Percentiles rank a stretch among this genome's conserved stretches.
These are phyloP conservation scores for Diachrysia chrysitis DNA, from an alignment of 2,888 invertebrate genomes.

Conservation along the genomic window DNA sequence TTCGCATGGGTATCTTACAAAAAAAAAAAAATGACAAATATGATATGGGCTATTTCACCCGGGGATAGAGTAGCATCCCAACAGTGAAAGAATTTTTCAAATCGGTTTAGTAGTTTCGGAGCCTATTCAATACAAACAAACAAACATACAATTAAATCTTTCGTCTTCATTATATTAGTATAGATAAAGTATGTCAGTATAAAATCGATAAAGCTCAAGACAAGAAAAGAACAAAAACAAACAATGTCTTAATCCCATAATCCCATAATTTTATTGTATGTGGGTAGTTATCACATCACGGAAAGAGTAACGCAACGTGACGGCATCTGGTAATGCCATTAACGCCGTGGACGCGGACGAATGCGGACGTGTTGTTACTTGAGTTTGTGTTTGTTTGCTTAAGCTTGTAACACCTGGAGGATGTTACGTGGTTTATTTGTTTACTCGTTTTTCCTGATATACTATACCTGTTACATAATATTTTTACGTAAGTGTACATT, in stretches of 20 bases:
- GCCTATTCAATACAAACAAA: too few species aligned
- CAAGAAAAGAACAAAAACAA: background rate
- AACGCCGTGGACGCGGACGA: slow-evolving; percentile 40
- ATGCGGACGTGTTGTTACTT: slow-evolving; percentile 42
- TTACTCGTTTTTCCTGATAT: slow-evolving; percentile 14
- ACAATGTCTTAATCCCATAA: background rate
- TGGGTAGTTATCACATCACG: slow-evolving; percentile 42
- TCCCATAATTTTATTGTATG: slow-evolving; percentile 8
- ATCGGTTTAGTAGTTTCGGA: too few species aligned
- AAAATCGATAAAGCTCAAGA: background rate
- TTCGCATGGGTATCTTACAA: too few species aligned
- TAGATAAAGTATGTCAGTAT: too few species aligned
- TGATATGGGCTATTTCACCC: too few species aligned
- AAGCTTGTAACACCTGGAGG: slow-evolving; percentile 40
- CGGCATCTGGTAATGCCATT: slow-evolving; percentile 48
- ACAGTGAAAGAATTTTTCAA: too few species aligned
- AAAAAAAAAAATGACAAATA: too few species aligned
- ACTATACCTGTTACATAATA: background rate
- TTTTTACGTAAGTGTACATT: background rate
- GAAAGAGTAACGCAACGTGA: slow-evolving; percentile 34
- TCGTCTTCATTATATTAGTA: too few species aligned
- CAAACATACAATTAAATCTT: too few species aligned
- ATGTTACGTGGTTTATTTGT: slow-evolving; percentile 17
- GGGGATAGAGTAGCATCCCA: too few species aligned
- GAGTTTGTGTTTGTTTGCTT: slow-evolving; percentile 51